phyloP scores from a whole-genome alignment of 2,797 vertebrate genomes.

The Odontamblyopus rebecca region DNA sequence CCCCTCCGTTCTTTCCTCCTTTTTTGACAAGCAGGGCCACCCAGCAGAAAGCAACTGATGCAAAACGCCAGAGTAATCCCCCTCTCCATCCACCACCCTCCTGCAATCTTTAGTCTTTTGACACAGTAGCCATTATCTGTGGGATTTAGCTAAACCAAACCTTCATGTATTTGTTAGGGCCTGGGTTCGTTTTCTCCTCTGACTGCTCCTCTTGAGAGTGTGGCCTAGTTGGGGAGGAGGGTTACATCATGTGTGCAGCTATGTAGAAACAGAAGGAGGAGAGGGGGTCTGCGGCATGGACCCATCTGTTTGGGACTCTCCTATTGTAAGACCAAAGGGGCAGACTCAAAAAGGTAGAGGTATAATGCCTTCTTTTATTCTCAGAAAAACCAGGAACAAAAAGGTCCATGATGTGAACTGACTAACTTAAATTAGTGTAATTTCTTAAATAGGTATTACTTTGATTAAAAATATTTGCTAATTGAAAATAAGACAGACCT shows the following conservation, averaged over 20 bases:
- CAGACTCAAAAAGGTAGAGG: conserved; percentile 6
- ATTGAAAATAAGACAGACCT: not conserved
- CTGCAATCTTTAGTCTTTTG: conserved; percentile 93
- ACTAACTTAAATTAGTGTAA: not conserved
- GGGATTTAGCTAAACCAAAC: conserved; percentile 93
- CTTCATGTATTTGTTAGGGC: conserved; percentile 95
- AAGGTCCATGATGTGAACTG: not conserved
- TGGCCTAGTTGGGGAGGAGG: conserved; percentile 30
- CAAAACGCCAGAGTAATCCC: conserved; percentile 97
- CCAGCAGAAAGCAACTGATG: conserved; percentile 99
- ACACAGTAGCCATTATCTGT: conserved; percentile 98
- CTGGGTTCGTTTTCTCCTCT: conserved; percentile 79
- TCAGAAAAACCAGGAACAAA: conserved; percentile 2
- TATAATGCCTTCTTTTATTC: conserved; percentile 8
- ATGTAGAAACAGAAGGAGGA: conserved; percentile 18
- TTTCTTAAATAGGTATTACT: not conserved
- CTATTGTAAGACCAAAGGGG: conserved; percentile 9
- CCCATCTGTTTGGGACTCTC: conserved; percentile 25
- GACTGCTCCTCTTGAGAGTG: conserved; percentile 83
- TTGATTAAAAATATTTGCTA: not conserved
- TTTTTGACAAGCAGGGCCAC: conserved; percentile 97
- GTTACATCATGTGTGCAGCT: conserved; percentile 47
- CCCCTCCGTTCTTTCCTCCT: conserved; percentile 63
- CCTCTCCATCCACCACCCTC: conserved; percentile 90
- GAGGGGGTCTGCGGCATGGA: conserved; percentile 29